Conservation (phyloP, 2,113 vertebrate genomes). For the Typhlomys cinereus region DNA sequence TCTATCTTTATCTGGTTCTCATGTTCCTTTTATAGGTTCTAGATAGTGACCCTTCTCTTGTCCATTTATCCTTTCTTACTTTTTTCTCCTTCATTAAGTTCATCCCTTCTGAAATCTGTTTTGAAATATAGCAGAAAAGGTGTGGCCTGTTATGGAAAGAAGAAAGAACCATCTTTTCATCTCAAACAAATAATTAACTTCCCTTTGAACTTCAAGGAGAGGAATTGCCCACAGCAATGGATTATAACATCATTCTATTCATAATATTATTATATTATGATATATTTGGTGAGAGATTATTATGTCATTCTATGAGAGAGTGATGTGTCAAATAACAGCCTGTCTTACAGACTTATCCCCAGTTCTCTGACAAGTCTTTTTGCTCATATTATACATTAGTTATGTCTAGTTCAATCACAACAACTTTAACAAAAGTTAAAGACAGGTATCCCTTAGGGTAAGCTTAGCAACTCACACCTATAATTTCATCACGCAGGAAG, state of each 20-base stretch:
- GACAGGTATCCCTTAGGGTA: background rate
- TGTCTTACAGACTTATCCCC: background rate
- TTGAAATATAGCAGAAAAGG: constrained; percentile 29
- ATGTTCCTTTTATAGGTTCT: background rate
- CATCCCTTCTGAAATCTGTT: background rate
- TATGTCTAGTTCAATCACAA: background rate
- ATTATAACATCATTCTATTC: background rate
- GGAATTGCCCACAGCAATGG: background rate
- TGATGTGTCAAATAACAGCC: background rate
- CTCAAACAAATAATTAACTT: constrained; percentile 29
- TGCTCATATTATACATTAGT: background rate
- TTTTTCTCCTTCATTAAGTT: constrained; percentile 5
- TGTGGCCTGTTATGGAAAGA: background rate
- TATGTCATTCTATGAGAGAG: background rate
- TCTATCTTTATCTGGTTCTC: constrained; percentile 9
- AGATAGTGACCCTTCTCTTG: background rate
- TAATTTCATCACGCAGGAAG: background rate
- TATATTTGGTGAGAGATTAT: background rate
- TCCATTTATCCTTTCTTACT: background rate
- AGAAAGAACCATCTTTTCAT: background rate
- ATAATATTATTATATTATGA: too few relatives aligned
- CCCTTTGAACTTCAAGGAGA: background rate
- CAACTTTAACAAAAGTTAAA: background rate
- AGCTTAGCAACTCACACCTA: background rate
- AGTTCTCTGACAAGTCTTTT: background rate